Percentiles rank a stretch among this genome's conserved stretches.
phyloP scores from a whole-genome alignment of 2,113 vertebrate species.

The Cinclus mexicanus region DNA sequence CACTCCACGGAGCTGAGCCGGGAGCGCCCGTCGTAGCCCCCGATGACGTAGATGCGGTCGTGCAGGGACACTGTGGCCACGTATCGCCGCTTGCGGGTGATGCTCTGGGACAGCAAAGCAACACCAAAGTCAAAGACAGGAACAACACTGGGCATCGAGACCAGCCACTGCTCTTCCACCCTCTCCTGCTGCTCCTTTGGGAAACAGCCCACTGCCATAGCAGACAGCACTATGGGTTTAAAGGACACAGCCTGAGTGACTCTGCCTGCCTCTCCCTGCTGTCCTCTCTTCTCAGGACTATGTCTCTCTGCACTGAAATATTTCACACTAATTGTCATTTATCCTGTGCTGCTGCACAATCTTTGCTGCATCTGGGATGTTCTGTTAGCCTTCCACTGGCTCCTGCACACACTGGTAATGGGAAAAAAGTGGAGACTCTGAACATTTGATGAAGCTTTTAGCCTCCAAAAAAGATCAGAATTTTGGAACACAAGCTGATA shows the following conservation, averaged over 20 bases:
- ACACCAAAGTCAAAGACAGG: not conserved
- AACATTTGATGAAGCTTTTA: not conserved
- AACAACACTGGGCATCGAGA: not conserved
- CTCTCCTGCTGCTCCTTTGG: not conserved
- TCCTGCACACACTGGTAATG: not conserved
- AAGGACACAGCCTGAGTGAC: not conserved
- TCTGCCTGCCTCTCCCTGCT: not conserved
- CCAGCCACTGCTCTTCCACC: not conserved
- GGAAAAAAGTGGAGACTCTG: not conserved
- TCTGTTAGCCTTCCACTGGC: not conserved
- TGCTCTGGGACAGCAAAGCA: constrained; percentile 78
- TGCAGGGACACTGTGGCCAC: constrained; percentile 96
- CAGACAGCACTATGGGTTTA: not conserved
- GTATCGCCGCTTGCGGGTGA: constrained; percentile 93
- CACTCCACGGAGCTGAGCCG: constrained; percentile 97
- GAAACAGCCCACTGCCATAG: not conserved
- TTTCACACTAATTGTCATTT: not conserved
- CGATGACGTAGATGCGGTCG: constrained; percentile 95
- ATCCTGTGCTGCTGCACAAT: not conserved
- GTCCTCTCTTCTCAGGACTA: not conserved
- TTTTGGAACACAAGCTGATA: not conserved
- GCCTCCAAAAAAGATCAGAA: not conserved
- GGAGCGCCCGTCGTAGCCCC: constrained; percentile 94
- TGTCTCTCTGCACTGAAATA: not conserved
- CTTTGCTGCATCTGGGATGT: not conserved